Evolutionary conservation across 2,888 invertebrate genomes (phyloP).

Genomic region (Ophion ventricosus): DNA sequence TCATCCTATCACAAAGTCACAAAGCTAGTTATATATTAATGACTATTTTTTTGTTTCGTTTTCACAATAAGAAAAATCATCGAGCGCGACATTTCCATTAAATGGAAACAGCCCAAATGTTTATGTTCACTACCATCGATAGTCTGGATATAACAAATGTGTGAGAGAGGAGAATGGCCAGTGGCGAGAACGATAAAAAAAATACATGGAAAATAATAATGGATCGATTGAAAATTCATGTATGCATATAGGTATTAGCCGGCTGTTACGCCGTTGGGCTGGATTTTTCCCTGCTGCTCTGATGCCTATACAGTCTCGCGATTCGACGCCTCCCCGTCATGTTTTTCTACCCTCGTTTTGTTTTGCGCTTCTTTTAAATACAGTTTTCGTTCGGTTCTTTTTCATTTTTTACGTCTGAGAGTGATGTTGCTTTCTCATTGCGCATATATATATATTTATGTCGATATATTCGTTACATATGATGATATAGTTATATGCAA

Average conservation of each 20-base stretch:
- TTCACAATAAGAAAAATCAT: background rate
- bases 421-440: slow-evolving; percentile 37
- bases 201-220: slow-evolving; percentile 24
- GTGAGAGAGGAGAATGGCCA: slow-evolving; percentile 19
- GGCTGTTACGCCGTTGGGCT: slow-evolving; percentile 43
- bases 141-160: slow-evolving; percentile 23
- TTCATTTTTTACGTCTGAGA: slow-evolving; percentile 32
- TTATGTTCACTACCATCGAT: slow-evolving; percentile 11
- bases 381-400: background rate
- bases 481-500: background rate
- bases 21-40: background rate
- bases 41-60: background rate
- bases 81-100: slow-evolving; percentile 30
- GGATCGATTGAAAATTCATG: slow-evolving; percentile 27
- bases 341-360: slow-evolving; percentile 13
- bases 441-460: background rate
- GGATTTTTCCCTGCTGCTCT: slow-evolving; percentile 28
- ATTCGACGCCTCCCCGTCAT: slow-evolving; percentile 43
- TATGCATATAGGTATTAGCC: slow-evolving; percentile 51
- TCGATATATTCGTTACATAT: background rate
- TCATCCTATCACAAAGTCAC: slow-evolving; percentile 9
- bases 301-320: slow-evolving; percentile 42
- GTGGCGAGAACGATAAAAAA: slow-evolving; percentile 1
- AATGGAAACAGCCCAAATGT: slow-evolving; percentile 7
- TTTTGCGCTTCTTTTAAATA: background rate